These are phyloP conservation scores for Protophormia terraenovae DNA, from an alignment of 2,888 invertebrate genomes.

Conservation along the genomic window DNA sequence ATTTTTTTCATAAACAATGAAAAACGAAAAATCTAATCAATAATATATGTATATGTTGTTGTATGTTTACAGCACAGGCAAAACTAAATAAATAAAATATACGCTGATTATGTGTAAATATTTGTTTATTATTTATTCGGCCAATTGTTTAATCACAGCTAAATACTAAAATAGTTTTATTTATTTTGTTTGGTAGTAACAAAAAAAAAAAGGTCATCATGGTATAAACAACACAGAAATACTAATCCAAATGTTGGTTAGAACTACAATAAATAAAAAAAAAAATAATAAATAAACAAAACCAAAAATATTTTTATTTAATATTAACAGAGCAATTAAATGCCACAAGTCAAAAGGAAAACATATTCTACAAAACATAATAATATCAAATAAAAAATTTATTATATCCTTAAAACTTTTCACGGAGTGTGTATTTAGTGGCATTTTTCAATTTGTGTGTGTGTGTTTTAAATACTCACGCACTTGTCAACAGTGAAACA, in stretches of 20 bases:
- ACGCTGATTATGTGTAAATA: not conserved
- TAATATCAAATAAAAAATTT: not conserved
- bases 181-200: no score
- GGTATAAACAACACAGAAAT: not conserved
- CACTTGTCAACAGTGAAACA: not conserved
- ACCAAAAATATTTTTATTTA: not conserved
- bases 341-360: constrained; percentile 2
- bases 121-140: not conserved
- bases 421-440: no score
- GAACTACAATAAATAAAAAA: not conserved
- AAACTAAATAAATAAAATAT: not conserved
- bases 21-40: no score
- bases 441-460: not conserved
- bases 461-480: not conserved
- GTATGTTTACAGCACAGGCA: not conserved
- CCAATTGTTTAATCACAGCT: not conserved
- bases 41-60: no score
- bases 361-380: not conserved
- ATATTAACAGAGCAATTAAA: not conserved
- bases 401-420: not conserved
- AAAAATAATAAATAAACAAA: not conserved
- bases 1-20: no score
- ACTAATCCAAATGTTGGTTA: not conserved
- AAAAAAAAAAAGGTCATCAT: no score
- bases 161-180: not conserved